Base-by-base conservation (phyloP, 2,113 vertebrate genomes). In the Cochlearius cochlearius region DNA sequence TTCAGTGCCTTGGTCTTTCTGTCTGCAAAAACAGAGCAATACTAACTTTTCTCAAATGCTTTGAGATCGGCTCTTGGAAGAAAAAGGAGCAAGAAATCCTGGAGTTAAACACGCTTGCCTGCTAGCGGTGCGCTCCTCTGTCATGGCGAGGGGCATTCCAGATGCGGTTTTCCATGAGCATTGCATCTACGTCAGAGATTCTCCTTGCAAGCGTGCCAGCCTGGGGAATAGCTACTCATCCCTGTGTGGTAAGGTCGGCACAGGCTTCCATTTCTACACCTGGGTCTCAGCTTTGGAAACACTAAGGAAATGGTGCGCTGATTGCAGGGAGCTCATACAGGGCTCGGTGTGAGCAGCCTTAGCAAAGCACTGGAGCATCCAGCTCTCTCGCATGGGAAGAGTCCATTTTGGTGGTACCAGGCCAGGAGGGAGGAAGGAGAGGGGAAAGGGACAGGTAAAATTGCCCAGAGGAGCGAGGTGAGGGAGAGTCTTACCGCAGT, bases 391-490 rank as follows among this genome's bases (percentile, higher is more conserved):
- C 2, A 1, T 60, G 58, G 58, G 34, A 67, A 16, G 36, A 64
- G 47, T n/a, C 23, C 34, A 0, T 75, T 68, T 36, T 39, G 19
- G 53, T 67, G 45, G 27, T 74, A 27, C 14, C 0, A 0, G n/a
- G 18, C 30, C 19, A 60, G 84, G 58, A 79, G 52, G 62, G 32
- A 87, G 60, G 41, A 72, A 78, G 29, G 60, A 56, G n/a, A 58
- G 26, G 30, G 41, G 19, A 78, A 75, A 29, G 49, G 49, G 16
- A 45, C 5, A 7, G 8, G 41, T 68, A 50, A 53, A 68, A 38
- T 73, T 30, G 60, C 25, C 34, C 27, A 50, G 49, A 78, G 71
- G 53, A 58, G 18, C 60, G 39, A 73, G 77, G 18, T 59, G 72
- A 90, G 52, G 43, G 22, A 55, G 39, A 60, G 39, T 43, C 39